Evolutionary conservation across 2,888 invertebrate genomes (phyloP), one percentile per base, ranked within the genome.

Genomic region (Phrixothrix hirtus): DNA sequence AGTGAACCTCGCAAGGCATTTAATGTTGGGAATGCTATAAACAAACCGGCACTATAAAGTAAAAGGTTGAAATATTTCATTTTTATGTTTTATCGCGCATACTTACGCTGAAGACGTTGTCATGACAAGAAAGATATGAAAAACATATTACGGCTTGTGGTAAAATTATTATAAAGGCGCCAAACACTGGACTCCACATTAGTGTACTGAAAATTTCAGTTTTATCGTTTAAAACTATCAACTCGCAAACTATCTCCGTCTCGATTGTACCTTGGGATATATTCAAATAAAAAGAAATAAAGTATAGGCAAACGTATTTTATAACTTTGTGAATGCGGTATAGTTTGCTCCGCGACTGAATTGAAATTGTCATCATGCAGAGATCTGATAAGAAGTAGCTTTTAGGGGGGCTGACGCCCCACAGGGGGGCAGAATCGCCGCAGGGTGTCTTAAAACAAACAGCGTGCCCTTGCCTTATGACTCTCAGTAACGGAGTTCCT

Each of bases 341-440:
- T 42, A 49, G 48, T 62, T 55, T 44, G 59, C 59, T 60, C 59
- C 59, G 68, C 67, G 70, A 66, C 69, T 63, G 68, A 69, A 71
- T 72, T 68, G 71, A 68, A 74, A 75, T 74, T 75, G 75, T 75
- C 75, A 74, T 74, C 75, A 72, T 73, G 75, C 71, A 65, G 74
- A 73, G 74, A 75, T 75, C 75, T 74, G 75, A 75, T 75, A 75
- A 75, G 72, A 66, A 68, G 71, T 66, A 68, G 72, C 72, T 72
- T 71, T 72, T 71, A 70, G 67, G 70, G 72, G 66, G 59, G 60
- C 69, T 63, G 58, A 60, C 50, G 62, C 54, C 41, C 62, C 60
- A 59, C 69, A 54, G 62, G 65, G 62, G 70, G 70, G 70, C 65
- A 59, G 61, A 27, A 60, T 43, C 66, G 39, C 68, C 58, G 58